Evolutionary conservation across 2,113 vertebrate genomes (phyloP).

Genomic region (Neotoma lepida): DNA sequence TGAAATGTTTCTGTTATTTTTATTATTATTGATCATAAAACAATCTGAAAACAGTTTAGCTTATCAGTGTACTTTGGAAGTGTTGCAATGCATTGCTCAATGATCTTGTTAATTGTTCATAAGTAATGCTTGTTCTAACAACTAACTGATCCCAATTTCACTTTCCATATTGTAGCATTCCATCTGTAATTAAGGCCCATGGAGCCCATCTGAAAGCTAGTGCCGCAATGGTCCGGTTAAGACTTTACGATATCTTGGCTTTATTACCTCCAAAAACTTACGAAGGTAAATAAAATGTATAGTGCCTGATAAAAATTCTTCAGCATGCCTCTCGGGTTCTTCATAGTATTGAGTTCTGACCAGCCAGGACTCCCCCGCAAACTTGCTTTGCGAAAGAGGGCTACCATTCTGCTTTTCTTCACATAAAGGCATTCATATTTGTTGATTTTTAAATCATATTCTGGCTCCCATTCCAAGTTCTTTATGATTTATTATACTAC

Average conservation of each 20-base stretch:
- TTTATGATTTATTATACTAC: not conserved
- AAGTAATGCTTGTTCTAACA: constrained; percentile 20
- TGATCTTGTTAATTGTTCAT: not conserved
- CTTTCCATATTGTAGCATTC: constrained; percentile 87
- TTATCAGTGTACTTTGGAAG: not conserved
- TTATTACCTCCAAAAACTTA: constrained; percentile 98
- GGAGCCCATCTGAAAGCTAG: constrained; percentile 98
- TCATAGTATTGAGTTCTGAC: not conserved
- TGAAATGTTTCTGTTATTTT: constrained; percentile 22
- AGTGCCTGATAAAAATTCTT: constrained; percentile 37
- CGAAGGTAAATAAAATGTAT: constrained; percentile 89
- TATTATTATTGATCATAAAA: not conserved
- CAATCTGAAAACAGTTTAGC: constrained; percentile 21
- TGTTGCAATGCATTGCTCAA: not conserved
- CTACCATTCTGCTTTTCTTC: not conserved
- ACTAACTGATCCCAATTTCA: not conserved
- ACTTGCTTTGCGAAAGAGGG: not conserved
- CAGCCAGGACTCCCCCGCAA: not conserved
- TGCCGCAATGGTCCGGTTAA: constrained; percentile 97
- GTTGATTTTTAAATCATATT: not conserved
- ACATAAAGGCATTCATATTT: not conserved
- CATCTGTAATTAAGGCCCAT: constrained; percentile 97
- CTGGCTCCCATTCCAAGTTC: not conserved
- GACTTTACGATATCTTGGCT: constrained; percentile 98
- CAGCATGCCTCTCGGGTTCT: constrained; percentile 1